Evolutionary conservation across 2,113 vertebrate species (phyloP).

Genomic region (Oreochromis niloticus): DNA sequence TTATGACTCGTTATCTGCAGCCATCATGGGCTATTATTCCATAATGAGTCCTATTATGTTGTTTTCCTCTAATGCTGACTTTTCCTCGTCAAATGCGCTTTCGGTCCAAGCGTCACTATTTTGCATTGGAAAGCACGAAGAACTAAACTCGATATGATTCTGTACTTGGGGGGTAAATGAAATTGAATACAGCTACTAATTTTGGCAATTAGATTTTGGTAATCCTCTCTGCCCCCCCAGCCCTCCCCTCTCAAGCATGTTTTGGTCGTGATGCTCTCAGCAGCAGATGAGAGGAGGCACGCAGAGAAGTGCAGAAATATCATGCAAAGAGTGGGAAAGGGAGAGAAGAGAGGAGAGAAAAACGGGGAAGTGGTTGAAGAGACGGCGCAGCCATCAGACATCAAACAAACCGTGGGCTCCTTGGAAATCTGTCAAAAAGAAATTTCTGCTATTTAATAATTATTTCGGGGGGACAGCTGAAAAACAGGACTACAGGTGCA

Average conservation of each 20-base stretch:
- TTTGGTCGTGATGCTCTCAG: constrained; percentile 14
- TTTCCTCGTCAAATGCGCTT: not conserved
- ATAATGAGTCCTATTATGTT: not conserved
- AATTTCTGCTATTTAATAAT: constrained; percentile 23
- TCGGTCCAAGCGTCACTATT: not conserved
- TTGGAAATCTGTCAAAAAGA: constrained; percentile 3
- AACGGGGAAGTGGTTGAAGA: not conserved
- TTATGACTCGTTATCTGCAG: not conserved
- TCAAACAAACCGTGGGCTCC: constrained; percentile 13
- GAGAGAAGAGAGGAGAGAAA: not conserved
- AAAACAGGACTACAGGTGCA: not conserved
- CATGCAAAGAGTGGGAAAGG: not conserved
- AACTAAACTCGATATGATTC: not conserved
- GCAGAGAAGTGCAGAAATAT: not conserved
- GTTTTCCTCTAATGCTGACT: not conserved
- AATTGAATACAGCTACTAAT: not conserved
- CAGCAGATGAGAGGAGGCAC: constrained; percentile 7
- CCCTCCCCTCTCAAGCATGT: not conserved
- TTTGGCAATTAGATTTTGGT: constrained; percentile 21
- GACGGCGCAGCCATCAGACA: not conserved
- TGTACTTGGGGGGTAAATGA: not conserved
- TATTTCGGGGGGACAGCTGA: not conserved
- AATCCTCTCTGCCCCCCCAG: not conserved
- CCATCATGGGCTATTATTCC: not conserved
- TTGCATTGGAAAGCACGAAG: not conserved